Percentiles rank a stretch among this genome's conserved stretches.
phyloP scores from a whole-genome alignment of 2,888 invertebrate species.

The Zaprionus bogoriensis region DNA sequence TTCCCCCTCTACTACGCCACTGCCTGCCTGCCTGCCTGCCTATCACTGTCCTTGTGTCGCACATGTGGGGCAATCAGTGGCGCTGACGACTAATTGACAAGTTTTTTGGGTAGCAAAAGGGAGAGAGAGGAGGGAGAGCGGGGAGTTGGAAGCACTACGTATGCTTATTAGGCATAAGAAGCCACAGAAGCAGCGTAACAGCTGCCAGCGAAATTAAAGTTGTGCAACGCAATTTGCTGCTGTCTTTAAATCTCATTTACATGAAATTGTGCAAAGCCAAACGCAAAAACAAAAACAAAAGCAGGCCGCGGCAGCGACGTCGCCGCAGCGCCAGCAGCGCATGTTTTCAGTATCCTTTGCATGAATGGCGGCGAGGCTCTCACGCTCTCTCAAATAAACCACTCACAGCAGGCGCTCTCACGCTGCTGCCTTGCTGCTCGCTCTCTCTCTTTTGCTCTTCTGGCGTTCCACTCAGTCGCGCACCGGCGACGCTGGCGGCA shows the following conservation, averaged over 20 bases:
- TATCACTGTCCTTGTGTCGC: background rate
- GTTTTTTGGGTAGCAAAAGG: conserved; percentile 6
- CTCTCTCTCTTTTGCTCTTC: background rate
- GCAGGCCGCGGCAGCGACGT: conserved; percentile 21
- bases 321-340: conserved; percentile 16
- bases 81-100: conserved; percentile 64
- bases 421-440: background rate
- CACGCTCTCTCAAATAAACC: background rate
- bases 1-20: background rate
- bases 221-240: conserved; percentile 65
- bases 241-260: conserved; percentile 50
- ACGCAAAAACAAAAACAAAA: background rate
- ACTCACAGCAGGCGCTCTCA: background rate
- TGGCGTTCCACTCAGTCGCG: conserved; percentile 10
- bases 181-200: conserved; percentile 6
- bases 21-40: no score
- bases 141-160: background rate
- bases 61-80: conserved; percentile 4
- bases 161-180: conserved; percentile 13
- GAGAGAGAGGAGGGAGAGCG: background rate
- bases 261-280: conserved; percentile 32
- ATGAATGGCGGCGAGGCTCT: conserved; percentile 53
- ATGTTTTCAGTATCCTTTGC: conserved; percentile 63
- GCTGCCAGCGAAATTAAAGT: conserved; percentile 43
- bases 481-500: conserved; percentile 59